These are phyloP conservation scores for Nipponia nippon DNA, from an alignment of 2,113 vertebrate genomes.

Conservation along the genomic window DNA sequence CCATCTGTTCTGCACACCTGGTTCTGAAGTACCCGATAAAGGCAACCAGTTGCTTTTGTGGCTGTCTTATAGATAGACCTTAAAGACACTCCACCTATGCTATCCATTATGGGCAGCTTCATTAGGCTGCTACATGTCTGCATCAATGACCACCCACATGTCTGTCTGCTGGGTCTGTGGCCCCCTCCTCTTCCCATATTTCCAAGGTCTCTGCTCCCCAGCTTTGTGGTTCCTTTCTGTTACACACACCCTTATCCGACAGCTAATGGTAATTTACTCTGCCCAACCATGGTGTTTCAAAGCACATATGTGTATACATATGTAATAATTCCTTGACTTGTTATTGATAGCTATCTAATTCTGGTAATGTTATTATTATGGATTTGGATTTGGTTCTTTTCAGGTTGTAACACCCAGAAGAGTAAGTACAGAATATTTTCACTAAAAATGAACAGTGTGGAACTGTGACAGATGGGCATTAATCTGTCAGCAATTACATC, in stretches of 20 bases:
- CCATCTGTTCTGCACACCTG: neutral
- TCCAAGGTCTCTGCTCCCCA: neutral
- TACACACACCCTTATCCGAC: neutral
- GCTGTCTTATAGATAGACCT: neutral
- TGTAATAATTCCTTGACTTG: slow-evolving; percentile 30
- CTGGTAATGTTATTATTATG: slow-evolving; percentile 5
- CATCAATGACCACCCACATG: neutral
- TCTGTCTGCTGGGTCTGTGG: neutral
- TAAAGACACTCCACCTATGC: neutral
- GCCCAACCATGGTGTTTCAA: neutral
- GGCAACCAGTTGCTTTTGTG: neutral
- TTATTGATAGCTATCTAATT: slow-evolving; percentile 30
- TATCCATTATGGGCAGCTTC: neutral
- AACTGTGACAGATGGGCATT: slow-evolving; percentile 68
- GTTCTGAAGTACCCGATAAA: neutral
- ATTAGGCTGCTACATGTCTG: neutral
- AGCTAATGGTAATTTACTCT: neutral
- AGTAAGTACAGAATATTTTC: slow-evolving; percentile 63
- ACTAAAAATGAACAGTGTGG: slow-evolving; percentile 52
- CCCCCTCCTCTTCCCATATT: neutral
- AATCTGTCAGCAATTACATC: slow-evolving; percentile 63
- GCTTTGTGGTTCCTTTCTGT: neutral
- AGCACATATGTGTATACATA: slow-evolving; percentile 14
- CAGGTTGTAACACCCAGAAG: slow-evolving; percentile 60
- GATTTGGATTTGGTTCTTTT: slow-evolving; percentile 30